phyloP scores from a whole-genome alignment of 1,140 invertebrate species.

The Manduca sexta region DNA sequence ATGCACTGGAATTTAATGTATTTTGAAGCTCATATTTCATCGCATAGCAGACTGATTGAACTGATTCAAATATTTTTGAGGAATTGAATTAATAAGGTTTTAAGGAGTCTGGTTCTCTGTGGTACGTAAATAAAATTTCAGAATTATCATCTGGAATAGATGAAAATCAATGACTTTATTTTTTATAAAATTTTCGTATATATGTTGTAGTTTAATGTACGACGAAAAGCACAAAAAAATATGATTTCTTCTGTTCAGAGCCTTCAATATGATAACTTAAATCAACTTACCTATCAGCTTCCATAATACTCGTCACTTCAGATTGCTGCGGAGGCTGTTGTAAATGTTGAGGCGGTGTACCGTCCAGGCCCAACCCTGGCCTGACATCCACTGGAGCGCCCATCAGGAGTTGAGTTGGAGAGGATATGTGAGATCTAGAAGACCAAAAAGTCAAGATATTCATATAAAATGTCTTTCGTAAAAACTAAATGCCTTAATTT shows the following conservation, averaged over 20 bases:
- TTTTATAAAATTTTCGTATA: too few relatives aligned
- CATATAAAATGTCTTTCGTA: background rate
- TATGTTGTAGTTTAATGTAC: too few relatives aligned
- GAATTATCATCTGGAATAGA: too few relatives aligned
- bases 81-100: too few relatives aligned
- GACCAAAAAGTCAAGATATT: slow-evolving; percentile 6
- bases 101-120: too few relatives aligned
- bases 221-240: too few relatives aligned
- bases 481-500: too few relatives aligned
- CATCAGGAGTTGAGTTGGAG: slow-evolving; percentile 62
- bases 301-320: slow-evolving; percentile 70
- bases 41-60: too few relatives aligned
- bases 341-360: slow-evolving; percentile 47
- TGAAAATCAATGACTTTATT: too few relatives aligned
- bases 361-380: slow-evolving; percentile 45
- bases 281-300: slow-evolving; percentile 73
- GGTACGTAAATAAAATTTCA: too few relatives aligned
- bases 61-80: too few relatives aligned
- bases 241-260: too few relatives aligned
- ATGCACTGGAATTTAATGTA: slow-evolving; percentile 32
- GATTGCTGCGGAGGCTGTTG: slow-evolving; percentile 60
- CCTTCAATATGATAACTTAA: background rate
- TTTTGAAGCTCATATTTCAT: background rate
- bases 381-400: slow-evolving; percentile 61
- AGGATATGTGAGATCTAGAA: slow-evolving; percentile 66